A percentile compares a stretch with the other conserved stretches of the same genome.
phyloP scores from a whole-genome alignment of 2,888 invertebrate species.

The Polylopha cassiicola region DNA sequence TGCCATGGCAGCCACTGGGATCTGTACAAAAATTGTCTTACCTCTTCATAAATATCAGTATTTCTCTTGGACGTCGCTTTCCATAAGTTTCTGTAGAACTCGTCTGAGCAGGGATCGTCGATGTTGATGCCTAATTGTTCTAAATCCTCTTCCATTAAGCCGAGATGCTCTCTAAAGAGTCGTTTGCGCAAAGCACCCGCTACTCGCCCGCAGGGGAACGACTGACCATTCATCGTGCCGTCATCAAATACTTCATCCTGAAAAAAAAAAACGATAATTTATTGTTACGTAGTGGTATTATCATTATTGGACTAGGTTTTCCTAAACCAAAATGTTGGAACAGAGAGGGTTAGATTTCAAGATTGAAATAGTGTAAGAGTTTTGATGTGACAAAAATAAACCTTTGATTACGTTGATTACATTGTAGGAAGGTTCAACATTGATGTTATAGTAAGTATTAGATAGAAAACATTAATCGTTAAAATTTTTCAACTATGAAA shows the following conservation, averaged over 20 bases:
- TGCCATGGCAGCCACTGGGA: not conserved
- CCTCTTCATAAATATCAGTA: constrained; percentile 91
- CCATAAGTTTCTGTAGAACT: constrained; percentile 93
- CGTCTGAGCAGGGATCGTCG: constrained; percentile 86
- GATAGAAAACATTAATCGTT: too few relatives aligned
- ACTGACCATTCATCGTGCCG: constrained; percentile 88
- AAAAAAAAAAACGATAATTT: constrained; percentile 7
- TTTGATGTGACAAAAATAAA: too few relatives aligned
- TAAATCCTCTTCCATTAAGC: constrained; percentile 73
- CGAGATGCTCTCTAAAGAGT: constrained; percentile 95
- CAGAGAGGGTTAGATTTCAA: too few relatives aligned
- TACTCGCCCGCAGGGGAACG: constrained; percentile 90
- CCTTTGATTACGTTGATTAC: too few relatives aligned
- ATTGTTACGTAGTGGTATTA: too few relatives aligned
- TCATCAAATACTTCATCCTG: constrained; percentile 88
- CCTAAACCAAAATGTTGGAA: too few relatives aligned
- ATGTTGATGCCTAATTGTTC: constrained; percentile 77
- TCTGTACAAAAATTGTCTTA: constrained; percentile 31
- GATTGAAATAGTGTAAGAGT: too few relatives aligned
- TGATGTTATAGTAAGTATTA: too few relatives aligned
- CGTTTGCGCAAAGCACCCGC: constrained; percentile 90
- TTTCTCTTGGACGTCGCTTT: constrained; percentile 86
- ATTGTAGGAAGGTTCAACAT: too few relatives aligned
- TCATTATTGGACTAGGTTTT: too few relatives aligned
- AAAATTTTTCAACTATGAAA: too few relatives aligned